These are phyloP conservation scores for Zaprionus davidi DNA, from an alignment of 1,140 invertebrate genomes.

Conservation along the genomic window DNA sequence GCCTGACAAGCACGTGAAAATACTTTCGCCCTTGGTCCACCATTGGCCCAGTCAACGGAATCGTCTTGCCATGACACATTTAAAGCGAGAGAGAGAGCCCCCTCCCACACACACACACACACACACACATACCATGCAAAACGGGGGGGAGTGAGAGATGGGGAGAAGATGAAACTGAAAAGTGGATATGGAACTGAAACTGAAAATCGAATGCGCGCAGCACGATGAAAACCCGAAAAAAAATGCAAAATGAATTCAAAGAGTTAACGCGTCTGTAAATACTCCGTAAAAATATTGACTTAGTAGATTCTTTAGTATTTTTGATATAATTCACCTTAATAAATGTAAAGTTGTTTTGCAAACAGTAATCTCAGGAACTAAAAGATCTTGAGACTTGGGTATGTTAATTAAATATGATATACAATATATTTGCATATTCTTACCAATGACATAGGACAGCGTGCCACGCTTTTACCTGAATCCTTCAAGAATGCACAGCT, in stretches of 20 bases:
- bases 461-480: no score
- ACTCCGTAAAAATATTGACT: not conserved
- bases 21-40: conserved; percentile 35
- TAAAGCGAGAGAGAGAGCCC: conserved; percentile 14
- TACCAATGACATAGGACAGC: no score
- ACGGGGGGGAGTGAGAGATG: not conserved
- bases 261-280: not conserved
- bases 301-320: no score
- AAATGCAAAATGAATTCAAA: conserved; percentile 29
- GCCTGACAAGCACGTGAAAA: conserved; percentile 50
- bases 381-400: no score
- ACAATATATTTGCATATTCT: no score
- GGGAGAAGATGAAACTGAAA: conserved; percentile 7
- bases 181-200: conserved; percentile 31
- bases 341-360: no score
- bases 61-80: conserved; percentile 45
- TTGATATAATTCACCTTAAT: no score
- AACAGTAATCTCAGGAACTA: no score
- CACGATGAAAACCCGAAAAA: conserved; percentile 39
- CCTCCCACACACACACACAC: not conserved
- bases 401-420: no score
- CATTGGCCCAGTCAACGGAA: conserved; percentile 26
- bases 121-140: not conserved
- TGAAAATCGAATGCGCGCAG: conserved; percentile 47
- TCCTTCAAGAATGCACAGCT: not conserved